Percentiles rank a stretch among this genome's conserved stretches.
phyloP scores from a whole-genome alignment of 2,888 invertebrate genomes.

The Odontomyia ornata region DNA sequence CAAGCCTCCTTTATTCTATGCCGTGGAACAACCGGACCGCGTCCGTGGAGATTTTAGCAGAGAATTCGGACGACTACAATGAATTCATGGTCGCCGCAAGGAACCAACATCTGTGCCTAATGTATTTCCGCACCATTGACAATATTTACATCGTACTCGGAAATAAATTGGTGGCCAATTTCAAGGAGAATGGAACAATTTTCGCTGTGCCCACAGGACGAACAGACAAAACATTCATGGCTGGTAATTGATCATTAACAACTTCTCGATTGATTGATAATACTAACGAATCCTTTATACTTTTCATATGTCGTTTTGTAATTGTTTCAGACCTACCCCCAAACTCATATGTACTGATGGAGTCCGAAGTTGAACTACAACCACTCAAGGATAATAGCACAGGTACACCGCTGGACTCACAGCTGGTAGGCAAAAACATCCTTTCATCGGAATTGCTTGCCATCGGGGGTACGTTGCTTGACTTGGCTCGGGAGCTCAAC shows the following conservation, averaged over 20 bases:
- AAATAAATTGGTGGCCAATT: slow-evolving; percentile 59
- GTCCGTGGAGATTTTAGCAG: slow-evolving; percentile 62
- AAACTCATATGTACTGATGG: slow-evolving; percentile 60
- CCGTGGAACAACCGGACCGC: slow-evolving; percentile 62
- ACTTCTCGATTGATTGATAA: too few relatives aligned
- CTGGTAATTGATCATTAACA: slow-evolving; percentile 53
- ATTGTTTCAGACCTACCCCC: slow-evolving; percentile 59
- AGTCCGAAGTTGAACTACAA: slow-evolving; percentile 60
- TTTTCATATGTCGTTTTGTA: too few relatives aligned
- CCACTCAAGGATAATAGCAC: slow-evolving; percentile 57
- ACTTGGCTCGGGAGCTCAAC: slow-evolving; percentile 60
- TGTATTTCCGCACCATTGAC: slow-evolving; percentile 61
- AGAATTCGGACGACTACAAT: slow-evolving; percentile 59
- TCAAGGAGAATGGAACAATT: slow-evolving; percentile 61
- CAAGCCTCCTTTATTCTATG: slow-evolving; percentile 62
- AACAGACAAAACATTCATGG: slow-evolving; percentile 56
- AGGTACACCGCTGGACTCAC: slow-evolving; percentile 56
- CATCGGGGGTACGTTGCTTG: slow-evolving; percentile 58
- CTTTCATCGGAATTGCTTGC: slow-evolving; percentile 59
- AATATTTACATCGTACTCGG: slow-evolving; percentile 62
- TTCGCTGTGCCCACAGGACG: slow-evolving; percentile 61
- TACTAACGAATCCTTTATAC: too few relatives aligned
- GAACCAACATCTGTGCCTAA: slow-evolving; percentile 61
- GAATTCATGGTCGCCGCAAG: slow-evolving; percentile 62
- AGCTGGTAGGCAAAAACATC: slow-evolving; percentile 58